Base-by-base conservation (phyloP, 2,888 invertebrate genomes). In the Apodemia duryi region DNA sequence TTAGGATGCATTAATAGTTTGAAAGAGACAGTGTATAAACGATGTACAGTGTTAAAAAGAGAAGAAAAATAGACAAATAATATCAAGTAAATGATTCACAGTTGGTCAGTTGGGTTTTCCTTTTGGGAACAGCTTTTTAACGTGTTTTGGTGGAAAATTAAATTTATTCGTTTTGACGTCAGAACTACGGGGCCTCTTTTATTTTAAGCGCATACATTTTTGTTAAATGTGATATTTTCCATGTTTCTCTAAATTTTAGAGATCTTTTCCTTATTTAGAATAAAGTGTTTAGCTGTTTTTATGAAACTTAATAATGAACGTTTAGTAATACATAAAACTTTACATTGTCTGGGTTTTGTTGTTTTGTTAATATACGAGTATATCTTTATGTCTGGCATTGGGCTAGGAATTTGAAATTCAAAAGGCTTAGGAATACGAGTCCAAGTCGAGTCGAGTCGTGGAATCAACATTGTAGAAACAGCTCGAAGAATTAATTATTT, bases 61-160 rank as follows among this genome's bases (percentile, higher is more conserved):
- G 70, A 71, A 35, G 38, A 43, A 28, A 62, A 62, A 60, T 60
- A 60, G 35, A 60, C 35, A 62, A 63, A 70, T 66, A 66, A 61
- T 28, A 66, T 51, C 68, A 68, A 65, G 68, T 66, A 68, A 69
- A 66, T 66, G 65, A 68, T 54, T 70, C 65, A 68, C 32, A 35
- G 10, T 46, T 21, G 49, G 61, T 62, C 35, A 13, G 32, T n/a
- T 35, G 68, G 69, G 68, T 70, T 70, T 70, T 66, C 60, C 70
- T 62, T 54, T 35, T 41, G 61, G 62, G 65, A 68, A 67, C 66
- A 62, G 38, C 63, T 63, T 66, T 63, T 66, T 51, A 64, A 61
- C 32, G 46, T 54, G 61, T 63, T 69, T 68, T 57, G 29, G 63
- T n/a, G 67, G 63, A 64, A 67, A 61, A 32, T 29, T n/a, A 49